Base-by-base conservation (phyloP, 2,797 vertebrate genomes). In the Podargus strigoides region DNA sequence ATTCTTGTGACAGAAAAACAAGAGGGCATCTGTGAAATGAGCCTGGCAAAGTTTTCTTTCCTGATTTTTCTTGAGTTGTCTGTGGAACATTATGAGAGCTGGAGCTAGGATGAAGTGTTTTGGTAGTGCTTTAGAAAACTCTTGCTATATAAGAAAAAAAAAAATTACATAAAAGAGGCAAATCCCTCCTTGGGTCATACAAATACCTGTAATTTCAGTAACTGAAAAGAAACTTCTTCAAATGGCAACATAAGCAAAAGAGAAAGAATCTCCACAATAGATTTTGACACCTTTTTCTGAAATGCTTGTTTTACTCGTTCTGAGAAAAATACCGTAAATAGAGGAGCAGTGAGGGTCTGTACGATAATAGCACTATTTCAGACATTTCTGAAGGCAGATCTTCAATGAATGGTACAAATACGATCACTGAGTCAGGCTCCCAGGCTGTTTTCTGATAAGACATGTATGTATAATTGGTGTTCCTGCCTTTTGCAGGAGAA, bases 401-500 rank as follows among this genome's bases (percentile, higher is more conserved):
- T 11, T 28, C 0, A 0, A 27, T 27, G 68, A 79, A 79, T 14
- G 21, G 19, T 37, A 67, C 26, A 44, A 69, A 68, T 17, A 37
- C 2, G 0, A 27, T 30, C n/a, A 2, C 39, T 44, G 36, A 73
- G 36, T 28, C 52, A 70, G 26, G 24, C 37, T 67, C 39, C n/a
- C 0, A 0, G 36, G 30, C 34, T 94, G 49, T 30, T 62, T 87
- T 76, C 78, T 70, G 47, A 73, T n/a, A 62, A 66, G 47, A 26
- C 0, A 0, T 2, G 0, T 23, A 5, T 3, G 1, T 46, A 28
- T 49, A 14, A 59, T 82, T 92, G 60, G 44, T 32, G 34, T 49
- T 74, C 28, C 52, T 86, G 62, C 39, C 44, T 87, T 78, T 76
- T 76, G 55, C 47, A 93, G 42, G 22, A 73, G 11, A 14, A 44